Evolutionary conservation across 1,140 invertebrate genomes (phyloP).

Genomic region (Octopus bimaculoides): DNA sequence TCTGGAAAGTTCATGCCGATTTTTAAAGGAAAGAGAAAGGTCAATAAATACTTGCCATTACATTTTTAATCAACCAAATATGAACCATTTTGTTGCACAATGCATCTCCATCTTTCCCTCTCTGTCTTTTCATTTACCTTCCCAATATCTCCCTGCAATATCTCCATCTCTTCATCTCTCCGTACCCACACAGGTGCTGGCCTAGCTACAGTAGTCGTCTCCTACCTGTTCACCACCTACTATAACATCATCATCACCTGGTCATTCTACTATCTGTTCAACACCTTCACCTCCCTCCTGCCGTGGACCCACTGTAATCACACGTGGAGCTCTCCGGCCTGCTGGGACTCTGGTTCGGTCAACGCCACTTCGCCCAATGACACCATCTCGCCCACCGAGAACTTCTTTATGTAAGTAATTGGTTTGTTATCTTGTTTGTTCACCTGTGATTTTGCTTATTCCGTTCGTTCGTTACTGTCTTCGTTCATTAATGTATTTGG

Average conservation of each 20-base stretch:
- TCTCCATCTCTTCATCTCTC: no score
- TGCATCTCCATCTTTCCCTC: no score
- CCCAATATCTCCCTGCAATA: no score
- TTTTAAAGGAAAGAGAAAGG: no score
- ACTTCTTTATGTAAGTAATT: conserved; percentile 43
- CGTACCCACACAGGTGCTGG: conserved; percentile 42
- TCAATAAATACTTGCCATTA: fast-evolving
- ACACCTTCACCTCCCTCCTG: conserved; percentile 82
- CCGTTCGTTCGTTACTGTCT: no score
- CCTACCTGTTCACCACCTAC: conserved; percentile 68
- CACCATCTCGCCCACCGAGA: conserved; percentile 42
- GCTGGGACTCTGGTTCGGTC: conserved; percentile 33
- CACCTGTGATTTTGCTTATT: not conserved
- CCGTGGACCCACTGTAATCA: conserved; percentile 96
- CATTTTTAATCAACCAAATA: no score
- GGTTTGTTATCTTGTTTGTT: not conserved
- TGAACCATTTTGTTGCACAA: no score
- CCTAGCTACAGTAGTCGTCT: conserved; percentile 52
- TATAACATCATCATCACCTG: conserved; percentile 99
- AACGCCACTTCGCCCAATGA: conserved; percentile 25
- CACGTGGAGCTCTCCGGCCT: conserved; percentile 57
- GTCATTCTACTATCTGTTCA: conserved; percentile 94
- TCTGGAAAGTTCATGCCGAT: no score
- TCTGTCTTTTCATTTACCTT: no score
- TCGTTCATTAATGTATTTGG: no score